phyloP scores from a whole-genome alignment of 2,113 vertebrate species.

The Cryptomyrus ogoouensis region DNA sequence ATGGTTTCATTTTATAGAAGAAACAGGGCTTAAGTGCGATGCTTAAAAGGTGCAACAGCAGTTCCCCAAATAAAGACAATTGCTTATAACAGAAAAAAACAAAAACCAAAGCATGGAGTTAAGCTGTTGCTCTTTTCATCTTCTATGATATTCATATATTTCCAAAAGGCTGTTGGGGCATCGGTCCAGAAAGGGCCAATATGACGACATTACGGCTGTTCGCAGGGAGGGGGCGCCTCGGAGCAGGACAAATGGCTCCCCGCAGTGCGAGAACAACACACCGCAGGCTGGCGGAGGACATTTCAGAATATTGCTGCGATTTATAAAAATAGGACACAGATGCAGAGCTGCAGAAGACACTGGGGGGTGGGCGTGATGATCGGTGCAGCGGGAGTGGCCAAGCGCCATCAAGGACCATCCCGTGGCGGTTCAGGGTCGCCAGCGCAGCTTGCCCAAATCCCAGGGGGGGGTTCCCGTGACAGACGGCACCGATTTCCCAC shows the following conservation, averaged over 20 bases:
- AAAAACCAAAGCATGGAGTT: background rate
- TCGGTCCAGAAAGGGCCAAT: background rate
- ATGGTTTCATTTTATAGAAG: background rate
- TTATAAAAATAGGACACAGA: conserved; percentile 16
- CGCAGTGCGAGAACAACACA: background rate
- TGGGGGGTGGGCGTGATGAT: background rate
- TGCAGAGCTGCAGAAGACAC: background rate
- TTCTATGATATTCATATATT: background rate
- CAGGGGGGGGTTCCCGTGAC: background rate
- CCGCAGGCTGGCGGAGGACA: background rate
- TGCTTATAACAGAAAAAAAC: background rate
- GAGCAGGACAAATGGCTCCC: background rate
- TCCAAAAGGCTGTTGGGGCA: background rate
- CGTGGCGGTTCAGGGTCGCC: background rate
- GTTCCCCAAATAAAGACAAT: background rate
- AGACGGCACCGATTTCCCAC: background rate
- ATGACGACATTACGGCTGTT: background rate
- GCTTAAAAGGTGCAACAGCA: background rate
- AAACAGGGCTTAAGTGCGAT: background rate
- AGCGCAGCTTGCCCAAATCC: background rate
- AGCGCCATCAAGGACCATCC: background rate
- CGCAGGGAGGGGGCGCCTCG: background rate
- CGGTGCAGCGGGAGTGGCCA: background rate
- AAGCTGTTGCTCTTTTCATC: background rate
- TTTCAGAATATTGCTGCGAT: background rate